A percentile compares a stretch with the other conserved stretches of the same genome.
These are phyloP conservation scores for Cydia amplana DNA, from an alignment of 1,140 invertebrate genomes.

Conservation along the genomic window DNA sequence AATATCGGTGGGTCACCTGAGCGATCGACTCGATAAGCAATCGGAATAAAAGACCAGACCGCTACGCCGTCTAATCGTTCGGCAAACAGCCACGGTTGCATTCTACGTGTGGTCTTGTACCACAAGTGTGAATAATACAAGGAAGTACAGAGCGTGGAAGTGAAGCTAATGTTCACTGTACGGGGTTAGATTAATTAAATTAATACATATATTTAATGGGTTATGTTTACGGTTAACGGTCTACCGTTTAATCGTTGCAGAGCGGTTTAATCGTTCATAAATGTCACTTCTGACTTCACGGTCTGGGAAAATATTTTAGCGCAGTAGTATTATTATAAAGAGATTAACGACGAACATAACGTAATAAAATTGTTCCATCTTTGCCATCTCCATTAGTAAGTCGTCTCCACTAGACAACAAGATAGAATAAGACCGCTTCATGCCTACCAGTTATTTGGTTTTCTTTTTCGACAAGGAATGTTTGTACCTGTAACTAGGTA, in stretches of 20 bases:
- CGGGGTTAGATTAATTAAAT: background rate
- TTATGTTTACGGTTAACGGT: background rate
- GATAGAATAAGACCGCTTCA: too few species aligned
- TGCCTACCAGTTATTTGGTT: background rate
- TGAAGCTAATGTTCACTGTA: background rate
- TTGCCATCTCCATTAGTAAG: too few species aligned
- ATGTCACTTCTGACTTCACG: background rate
- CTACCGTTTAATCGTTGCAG: too few species aligned
- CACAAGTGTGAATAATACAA: slow-evolving; percentile 39
- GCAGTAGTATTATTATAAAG: background rate
- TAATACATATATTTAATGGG: background rate
- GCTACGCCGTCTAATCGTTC: slow-evolving; percentile 43
- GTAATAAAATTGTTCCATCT: too few species aligned
- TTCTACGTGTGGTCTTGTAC: slow-evolving; percentile 43
- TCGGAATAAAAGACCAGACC: slow-evolving; percentile 27
- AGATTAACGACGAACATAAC: too few species aligned
- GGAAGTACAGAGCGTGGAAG: slow-evolving; percentile 38
- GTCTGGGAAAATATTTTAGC: background rate
- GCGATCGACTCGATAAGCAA: slow-evolving; percentile 12
- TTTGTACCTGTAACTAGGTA: background rate
- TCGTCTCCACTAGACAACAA: too few species aligned
- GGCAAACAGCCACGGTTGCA: slow-evolving; percentile 39
- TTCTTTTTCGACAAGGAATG: background rate
- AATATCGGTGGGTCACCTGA: background rate
- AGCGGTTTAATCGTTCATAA: background rate